Conservation (phyloP, 2,888 invertebrate species). For the Dyspetes luteomarginatus region DNA sequence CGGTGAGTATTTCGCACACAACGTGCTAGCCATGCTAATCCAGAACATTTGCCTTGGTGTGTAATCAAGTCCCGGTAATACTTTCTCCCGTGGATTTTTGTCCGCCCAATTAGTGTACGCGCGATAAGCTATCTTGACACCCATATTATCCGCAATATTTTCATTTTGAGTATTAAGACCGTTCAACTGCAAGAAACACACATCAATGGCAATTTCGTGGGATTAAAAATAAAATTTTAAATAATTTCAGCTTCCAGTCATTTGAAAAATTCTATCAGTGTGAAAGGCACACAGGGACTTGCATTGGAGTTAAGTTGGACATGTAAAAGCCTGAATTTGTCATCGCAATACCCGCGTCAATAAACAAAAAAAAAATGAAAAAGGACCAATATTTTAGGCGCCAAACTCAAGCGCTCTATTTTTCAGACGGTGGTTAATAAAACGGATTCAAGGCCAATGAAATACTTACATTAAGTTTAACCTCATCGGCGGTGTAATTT, state of each 20-base stretch:
- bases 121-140: conserved; percentile 94
- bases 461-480: conserved; percentile 88
- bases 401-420: conserved; percentile 72
- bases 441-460: conserved; percentile 1
- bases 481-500: conserved; percentile 92
- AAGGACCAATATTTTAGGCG: background rate
- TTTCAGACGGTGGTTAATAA: too few species aligned
- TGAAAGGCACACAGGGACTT: too few species aligned
- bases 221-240: background rate
- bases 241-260: background rate
- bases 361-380: too few species aligned
- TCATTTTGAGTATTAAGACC: conserved; percentile 97
- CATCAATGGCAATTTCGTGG: background rate
- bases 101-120: conserved; percentile 91
- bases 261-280: too few species aligned
- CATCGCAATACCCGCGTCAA: too few species aligned
- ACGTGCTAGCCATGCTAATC: conserved; percentile 86
- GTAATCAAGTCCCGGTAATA: conserved; percentile 90
- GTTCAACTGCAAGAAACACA: conserved; percentile 87
- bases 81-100: conserved; percentile 87
- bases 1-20: conserved; percentile 86
- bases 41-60: conserved; percentile 88
- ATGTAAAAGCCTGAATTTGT: too few species aligned
- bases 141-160: conserved; percentile 98
- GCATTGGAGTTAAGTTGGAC: too few species aligned